Percentiles rank a stretch among this genome's conserved stretches.
Conservation (phyloP, 2,888 invertebrate species). For the Lithophane leautieri region DNA sequence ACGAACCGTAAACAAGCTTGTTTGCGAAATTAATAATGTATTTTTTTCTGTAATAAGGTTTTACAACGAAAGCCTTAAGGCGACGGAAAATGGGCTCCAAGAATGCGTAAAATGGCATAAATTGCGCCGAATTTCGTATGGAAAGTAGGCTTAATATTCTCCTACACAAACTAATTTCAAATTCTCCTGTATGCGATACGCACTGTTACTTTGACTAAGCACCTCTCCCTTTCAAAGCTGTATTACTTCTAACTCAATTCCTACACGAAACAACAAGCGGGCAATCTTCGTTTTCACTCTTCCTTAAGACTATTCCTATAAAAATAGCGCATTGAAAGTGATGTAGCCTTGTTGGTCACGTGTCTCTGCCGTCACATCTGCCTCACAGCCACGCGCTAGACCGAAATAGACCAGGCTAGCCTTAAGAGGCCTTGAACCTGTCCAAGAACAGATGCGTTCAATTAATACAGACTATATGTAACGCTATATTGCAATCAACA, state of each 20-base stretch:
- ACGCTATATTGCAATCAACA: constrained; percentile 48
- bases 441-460: constrained; percentile 42
- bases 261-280: neutral
- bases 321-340: constrained; percentile 56
- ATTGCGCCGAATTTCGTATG: constrained; percentile 15
- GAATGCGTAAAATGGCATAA: constrained; percentile 16
- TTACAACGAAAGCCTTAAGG: constrained; percentile 9
- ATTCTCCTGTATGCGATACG: neutral
- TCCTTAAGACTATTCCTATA: constrained; percentile 34
- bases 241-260: constrained; percentile 10
- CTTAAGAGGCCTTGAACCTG: constrained; percentile 65
- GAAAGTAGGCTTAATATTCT: constrained; percentile 16
- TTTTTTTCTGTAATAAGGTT: constrained; percentile 32
- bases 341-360: constrained; percentile 55
- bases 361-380: constrained; percentile 40
- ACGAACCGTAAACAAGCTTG: constrained; percentile 31
- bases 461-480: constrained; percentile 49
- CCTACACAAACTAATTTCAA: constrained; percentile 3
- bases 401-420: constrained; percentile 64
- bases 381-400: constrained; percentile 52
- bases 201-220: neutral
- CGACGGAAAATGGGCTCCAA: constrained; percentile 13
- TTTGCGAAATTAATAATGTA: constrained; percentile 42
- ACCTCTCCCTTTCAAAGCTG: neutral
- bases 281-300: constrained; percentile 9